Percentiles rank a stretch among this genome's conserved stretches.
Conservation (phyloP, 1,140 invertebrate species). For the Apis mellifera region DNA sequence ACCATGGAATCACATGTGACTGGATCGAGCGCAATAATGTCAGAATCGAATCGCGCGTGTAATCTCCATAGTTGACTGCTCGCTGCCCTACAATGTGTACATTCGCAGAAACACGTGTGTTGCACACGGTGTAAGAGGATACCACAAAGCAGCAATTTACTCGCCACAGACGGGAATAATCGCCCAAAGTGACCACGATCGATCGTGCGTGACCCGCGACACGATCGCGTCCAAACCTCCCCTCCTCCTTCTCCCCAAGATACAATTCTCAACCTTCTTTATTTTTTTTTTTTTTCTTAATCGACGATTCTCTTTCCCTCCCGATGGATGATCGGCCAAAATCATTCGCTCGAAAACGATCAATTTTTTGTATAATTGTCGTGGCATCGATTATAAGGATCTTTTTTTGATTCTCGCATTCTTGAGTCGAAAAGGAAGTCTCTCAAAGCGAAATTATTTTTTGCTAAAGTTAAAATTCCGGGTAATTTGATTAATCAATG, state of each 20-base stretch:
- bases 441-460: no score
- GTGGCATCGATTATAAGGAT: no score
- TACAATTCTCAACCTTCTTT: no score
- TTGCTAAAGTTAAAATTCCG: no score
- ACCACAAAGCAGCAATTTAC: slow-evolving; percentile 57
- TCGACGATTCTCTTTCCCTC: slow-evolving; percentile 25
- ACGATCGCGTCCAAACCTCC: slow-evolving; percentile 27
- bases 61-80: slow-evolving; percentile 33
- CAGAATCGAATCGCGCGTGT: slow-evolving; percentile 20
- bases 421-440: no score
- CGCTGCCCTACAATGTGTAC: slow-evolving; percentile 33
- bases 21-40: slow-evolving; percentile 25
- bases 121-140: slow-evolving; percentile 26
- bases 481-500: no score
- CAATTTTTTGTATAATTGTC: no score
- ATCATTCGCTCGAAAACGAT: no score
- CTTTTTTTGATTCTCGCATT: no score
- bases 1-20: slow-evolving; percentile 27
- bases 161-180: slow-evolving; percentile 47
- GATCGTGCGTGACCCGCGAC: slow-evolving; percentile 45
- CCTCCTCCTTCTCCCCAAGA: no score
- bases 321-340: no score
- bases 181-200: slow-evolving; percentile 59
- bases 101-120: slow-evolving; percentile 35
- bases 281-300: background rate